Conservation (phyloP, 2,797 vertebrate species). For the Scleropages formosus region DNA sequence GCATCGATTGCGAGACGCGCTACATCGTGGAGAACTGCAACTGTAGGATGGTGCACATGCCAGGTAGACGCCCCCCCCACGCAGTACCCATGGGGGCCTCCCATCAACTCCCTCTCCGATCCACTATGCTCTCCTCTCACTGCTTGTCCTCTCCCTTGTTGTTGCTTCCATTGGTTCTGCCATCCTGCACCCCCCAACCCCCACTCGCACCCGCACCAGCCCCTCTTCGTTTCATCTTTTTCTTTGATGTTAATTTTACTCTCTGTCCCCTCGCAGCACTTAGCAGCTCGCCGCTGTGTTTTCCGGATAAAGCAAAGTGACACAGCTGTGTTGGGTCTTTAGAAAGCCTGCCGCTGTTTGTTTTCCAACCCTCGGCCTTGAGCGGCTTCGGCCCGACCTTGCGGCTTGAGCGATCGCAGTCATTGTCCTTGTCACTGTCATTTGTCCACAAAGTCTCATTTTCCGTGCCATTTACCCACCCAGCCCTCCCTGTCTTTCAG, state of each 20-base stretch:
- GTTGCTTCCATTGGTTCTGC: background rate
- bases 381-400: background rate
- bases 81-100: too few species aligned
- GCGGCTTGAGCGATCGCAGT: background rate
- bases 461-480: background rate
- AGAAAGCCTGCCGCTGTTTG: background rate
- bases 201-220: slow-evolving; percentile 3
- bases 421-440: background rate
- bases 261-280: too few species aligned
- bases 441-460: background rate
- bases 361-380: background rate
- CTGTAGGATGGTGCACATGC: slow-evolving; percentile 98
- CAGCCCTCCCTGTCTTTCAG: background rate
- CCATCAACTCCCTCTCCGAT: background rate
- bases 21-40: slow-evolving; percentile 98
- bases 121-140: background rate
- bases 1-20: slow-evolving; percentile 95
- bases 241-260: slow-evolving; percentile 27
- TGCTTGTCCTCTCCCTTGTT: background rate
- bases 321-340: background rate
- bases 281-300: background rate
- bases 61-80: slow-evolving; percentile 66
- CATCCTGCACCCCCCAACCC: slow-evolving; percentile 6
- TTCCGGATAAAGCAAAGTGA: background rate
- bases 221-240: slow-evolving; percentile 25